phyloP scores from a whole-genome alignment of 2,797 vertebrate genomes.

The Bryconaethiops microstoma region DNA sequence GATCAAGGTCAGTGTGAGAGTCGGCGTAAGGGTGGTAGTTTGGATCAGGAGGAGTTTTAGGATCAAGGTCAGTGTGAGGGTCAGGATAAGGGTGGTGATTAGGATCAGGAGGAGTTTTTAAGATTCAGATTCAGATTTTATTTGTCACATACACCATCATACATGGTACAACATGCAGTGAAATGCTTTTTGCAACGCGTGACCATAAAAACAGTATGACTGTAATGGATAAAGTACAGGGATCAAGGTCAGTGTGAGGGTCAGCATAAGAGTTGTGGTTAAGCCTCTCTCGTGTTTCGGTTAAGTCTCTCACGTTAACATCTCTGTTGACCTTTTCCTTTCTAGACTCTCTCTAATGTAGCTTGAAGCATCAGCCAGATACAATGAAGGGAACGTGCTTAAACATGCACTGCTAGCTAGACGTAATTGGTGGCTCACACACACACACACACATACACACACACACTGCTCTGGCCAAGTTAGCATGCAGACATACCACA shows the following conservation, averaged over 20 bases:
- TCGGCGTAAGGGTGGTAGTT: not conserved
- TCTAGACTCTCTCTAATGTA: not conserved
- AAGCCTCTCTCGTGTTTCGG: not conserved
- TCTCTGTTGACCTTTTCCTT: not conserved
- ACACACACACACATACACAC: constrained; percentile 7
- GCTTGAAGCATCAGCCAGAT: not conserved
- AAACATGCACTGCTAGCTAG: not conserved
- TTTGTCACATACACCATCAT: too few relatives aligned
- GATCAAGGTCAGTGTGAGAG: not conserved
- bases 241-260: not conserved
- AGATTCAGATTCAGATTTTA: too few relatives aligned
- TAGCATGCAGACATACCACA: not conserved
- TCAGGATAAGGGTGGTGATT: not conserved
- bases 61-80: not conserved
- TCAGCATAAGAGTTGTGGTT: not conserved
- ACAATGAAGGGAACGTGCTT: not conserved
- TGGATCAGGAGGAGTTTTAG: too few relatives aligned
- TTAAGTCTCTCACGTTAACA: not conserved
- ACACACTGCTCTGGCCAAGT: constrained; percentile 7
- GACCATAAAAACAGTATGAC: too few relatives aligned
- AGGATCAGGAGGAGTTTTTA: not conserved
- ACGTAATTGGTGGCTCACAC: not conserved
- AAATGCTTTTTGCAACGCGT: too few relatives aligned
- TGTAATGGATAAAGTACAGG: too few relatives aligned
- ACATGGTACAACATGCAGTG: too few relatives aligned